Evolutionary conservation across 2,113 vertebrate species (phyloP).

Genomic region (Arizona elegans): DNA sequence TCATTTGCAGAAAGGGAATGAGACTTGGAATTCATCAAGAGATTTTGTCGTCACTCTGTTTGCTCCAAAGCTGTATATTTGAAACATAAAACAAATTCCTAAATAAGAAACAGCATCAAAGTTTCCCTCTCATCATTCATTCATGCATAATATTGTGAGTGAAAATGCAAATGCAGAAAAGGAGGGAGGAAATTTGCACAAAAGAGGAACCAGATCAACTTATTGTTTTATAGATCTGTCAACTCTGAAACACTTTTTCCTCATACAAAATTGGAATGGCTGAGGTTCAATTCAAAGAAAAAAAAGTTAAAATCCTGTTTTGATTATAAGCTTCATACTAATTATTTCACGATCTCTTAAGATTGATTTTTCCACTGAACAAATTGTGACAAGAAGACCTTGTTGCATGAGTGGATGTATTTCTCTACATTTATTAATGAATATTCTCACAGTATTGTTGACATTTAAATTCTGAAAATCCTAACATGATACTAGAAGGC

Average conservation of each 20-base stretch:
- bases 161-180: background rate
- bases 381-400: background rate
- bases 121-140: background rate
- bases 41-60: background rate
- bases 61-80: background rate
- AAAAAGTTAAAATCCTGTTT: background rate
- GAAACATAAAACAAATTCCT: background rate
- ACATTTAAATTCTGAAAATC: slow-evolving; percentile 30
- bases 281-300: background rate
- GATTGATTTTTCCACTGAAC: background rate
- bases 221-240: background rate
- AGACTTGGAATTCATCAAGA: background rate
- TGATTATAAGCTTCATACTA: background rate
- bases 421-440: slow-evolving; percentile 24
- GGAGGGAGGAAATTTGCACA: background rate
- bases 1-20: background rate
- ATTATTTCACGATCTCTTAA: background rate
- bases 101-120: background rate
- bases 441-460: slow-evolving; percentile 2
- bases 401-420: background rate
- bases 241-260: background rate
- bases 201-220: background rate
- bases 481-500: slow-evolving; percentile 16
- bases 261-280: background rate
- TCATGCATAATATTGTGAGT: background rate